Evolutionary conservation across 2,888 invertebrate genomes (phyloP), one percentile per base, ranked within the genome.

Genomic region (Pedicia rivosa): DNA sequence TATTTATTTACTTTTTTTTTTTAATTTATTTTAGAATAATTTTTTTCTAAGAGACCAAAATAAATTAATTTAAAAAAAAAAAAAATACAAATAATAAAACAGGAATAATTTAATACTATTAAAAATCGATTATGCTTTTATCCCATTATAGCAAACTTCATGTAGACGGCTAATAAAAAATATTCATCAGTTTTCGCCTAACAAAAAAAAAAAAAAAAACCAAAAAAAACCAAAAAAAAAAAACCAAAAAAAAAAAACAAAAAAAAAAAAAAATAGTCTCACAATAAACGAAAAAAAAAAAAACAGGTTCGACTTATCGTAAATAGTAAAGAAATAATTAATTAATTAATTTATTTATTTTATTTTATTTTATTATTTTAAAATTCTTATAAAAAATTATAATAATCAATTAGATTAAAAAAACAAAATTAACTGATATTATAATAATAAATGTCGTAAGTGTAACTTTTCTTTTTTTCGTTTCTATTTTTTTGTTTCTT

Each of bases 131-230:
- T 38, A 15, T 32, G 31, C 37, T 30, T 30, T 39, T 43, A 47
- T 48, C 44, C 45, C 44, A 39, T 46, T 48, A 51, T 60, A 60
- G 60, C 56, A 53, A 55, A 61, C 59, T 61, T 61, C 59, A 57
- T 61, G 57, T 61, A 62, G 57, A 55, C 42, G 43, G 44, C 46
- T 44, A 46, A 45, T 40, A 40, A 40, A 42, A 38, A 43, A 41
- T 40, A 32, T 19, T 32, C 32, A 32, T 32, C 32, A 32, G 17
- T 14, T 32, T 20, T 32, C 32, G 14, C 27, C 29, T 29, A 29
- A 20, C 12, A 13, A 35, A 37, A 28, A 39, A 26, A 35, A 38
- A 16, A 12, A 19, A 31, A 27, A 29, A 36, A 36, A 35, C 38
- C 35, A 35, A 37, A 32, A 31, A 38, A 37, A 33, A 33, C n/a